Percentiles rank a stretch among this genome's conserved stretches.
These are phyloP conservation scores for Sebastes nivosus DNA, from an alignment of 2,797 vertebrate genomes.

Conservation along the genomic window DNA sequence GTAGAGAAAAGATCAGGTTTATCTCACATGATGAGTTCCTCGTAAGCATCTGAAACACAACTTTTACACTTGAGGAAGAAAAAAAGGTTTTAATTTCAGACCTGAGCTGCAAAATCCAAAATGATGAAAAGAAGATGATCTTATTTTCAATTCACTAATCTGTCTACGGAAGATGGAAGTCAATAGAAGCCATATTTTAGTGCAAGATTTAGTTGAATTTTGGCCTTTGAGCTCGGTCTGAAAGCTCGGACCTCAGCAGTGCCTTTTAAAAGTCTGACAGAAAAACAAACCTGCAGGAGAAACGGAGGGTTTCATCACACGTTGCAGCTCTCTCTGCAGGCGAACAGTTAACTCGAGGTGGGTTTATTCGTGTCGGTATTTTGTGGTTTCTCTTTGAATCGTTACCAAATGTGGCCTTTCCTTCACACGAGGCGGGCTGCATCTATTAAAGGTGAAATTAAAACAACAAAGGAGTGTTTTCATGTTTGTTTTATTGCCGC, in stretches of 20 bases:
- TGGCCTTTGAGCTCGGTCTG: not conserved
- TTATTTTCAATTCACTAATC: not conserved
- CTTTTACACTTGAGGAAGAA: not conserved
- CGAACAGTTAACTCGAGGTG: slow-evolving; percentile 47
- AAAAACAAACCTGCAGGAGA: not conserved
- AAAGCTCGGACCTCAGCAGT: slow-evolving; percentile 7
- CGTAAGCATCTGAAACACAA: not conserved
- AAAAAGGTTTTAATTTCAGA: not conserved
- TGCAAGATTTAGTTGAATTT: not conserved
- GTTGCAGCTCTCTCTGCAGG: not conserved
- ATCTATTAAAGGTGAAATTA: slow-evolving; percentile 88
- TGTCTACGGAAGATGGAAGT: not conserved
- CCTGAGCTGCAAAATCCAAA: slow-evolving; percentile 11
- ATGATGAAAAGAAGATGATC: not conserved
- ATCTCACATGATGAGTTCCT: not conserved
- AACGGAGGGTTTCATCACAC: slow-evolving; percentile 30
- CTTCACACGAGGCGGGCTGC: slow-evolving; percentile 66
- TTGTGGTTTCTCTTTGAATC: slow-evolving; percentile 73
- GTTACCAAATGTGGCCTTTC: slow-evolving; percentile 83
- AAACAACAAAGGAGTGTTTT: slow-evolving; percentile 24
- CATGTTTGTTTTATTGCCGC: not conserved
- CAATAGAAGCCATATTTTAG: not conserved
- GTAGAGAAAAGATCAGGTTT: not conserved
- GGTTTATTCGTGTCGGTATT: slow-evolving; percentile 85
- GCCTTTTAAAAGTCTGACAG: slow-evolving; percentile 33